Evolutionary conservation across 2,888 invertebrate genomes (phyloP).

Genomic region (Lithophane semibrunnea): DNA sequence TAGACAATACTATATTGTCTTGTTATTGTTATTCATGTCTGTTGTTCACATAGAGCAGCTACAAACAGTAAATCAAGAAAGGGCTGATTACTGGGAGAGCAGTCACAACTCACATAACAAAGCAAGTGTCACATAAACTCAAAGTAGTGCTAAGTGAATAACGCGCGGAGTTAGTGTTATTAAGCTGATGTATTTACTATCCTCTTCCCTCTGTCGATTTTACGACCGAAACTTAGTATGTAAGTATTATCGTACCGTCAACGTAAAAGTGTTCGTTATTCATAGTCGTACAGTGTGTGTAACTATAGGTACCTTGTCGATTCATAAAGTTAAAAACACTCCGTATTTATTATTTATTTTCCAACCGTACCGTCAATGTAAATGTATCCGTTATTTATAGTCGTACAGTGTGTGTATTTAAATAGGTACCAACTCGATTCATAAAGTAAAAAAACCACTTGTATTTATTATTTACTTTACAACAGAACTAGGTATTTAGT

Average conservation of each 20-base stretch:
- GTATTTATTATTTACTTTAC: constrained; percentile 15
- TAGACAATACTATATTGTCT: constrained; percentile 18
- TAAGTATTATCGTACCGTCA: neutral
- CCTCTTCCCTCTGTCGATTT: constrained; percentile 38
- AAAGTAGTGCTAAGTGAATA: constrained; percentile 60
- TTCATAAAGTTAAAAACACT: neutral
- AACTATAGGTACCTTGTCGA: neutral
- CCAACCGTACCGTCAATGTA: neutral
- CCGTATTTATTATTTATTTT: constrained; percentile 13
- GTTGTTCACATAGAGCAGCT: constrained; percentile 33
- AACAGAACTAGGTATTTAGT: constrained; percentile 17
- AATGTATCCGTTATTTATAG: constrained; percentile 13
- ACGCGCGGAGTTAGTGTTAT: constrained; percentile 49
- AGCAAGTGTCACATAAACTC: constrained; percentile 58
- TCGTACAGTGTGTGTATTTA: neutral
- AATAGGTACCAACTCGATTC: neutral
- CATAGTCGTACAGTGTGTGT: neutral
- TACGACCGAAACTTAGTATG: constrained; percentile 33
- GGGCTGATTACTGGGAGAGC: constrained; percentile 51
- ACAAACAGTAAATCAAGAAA: constrained; percentile 51
- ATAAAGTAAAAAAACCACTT: neutral
- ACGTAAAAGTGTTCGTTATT: constrained; percentile 15
- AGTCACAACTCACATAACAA: constrained; percentile 52
- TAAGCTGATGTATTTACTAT: constrained; percentile 52
- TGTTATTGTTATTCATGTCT: constrained; percentile 48